A percentile compares a stretch with the other conserved stretches of the same genome.
Conservation (phyloP, 2,888 invertebrate species). For the Philonicus albiceps region DNA sequence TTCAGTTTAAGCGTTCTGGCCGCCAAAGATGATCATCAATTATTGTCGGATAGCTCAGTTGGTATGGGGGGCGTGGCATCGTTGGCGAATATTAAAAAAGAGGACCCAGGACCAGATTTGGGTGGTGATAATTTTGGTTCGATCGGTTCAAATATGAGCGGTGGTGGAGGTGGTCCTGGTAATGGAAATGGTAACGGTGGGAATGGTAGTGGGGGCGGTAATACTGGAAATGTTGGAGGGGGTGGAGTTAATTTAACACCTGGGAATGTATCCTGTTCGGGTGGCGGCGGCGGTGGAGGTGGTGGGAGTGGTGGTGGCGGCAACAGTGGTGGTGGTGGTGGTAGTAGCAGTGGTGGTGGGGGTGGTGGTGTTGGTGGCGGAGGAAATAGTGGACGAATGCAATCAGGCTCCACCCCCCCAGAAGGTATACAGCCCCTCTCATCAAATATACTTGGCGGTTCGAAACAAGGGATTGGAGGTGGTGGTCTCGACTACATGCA, state of each 20-base stretch:
- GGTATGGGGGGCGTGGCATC: slow-evolving; percentile 6
- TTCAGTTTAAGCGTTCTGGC: slow-evolving; percentile 26
- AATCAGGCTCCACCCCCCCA: neutral
- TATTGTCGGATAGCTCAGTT: slow-evolving; percentile 17
- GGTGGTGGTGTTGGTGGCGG: neutral
- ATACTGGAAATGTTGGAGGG: slow-evolving; percentile 43
- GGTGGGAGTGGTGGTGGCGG: too few relatives aligned
- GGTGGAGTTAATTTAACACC: slow-evolving; percentile 3
- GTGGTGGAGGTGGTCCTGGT: slow-evolving; percentile 42
- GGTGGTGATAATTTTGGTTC: slow-evolving; percentile 37
- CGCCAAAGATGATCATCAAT: slow-evolving; percentile 43
- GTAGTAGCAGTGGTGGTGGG: too few relatives aligned
- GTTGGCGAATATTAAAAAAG: slow-evolving; percentile 45
- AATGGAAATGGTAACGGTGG: neutral
- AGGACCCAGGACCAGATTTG: slow-evolving; percentile 45
- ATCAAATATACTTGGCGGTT: slow-evolving; percentile 9
- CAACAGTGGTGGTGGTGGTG: too few relatives aligned
- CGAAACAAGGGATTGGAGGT: slow-evolving; percentile 39
- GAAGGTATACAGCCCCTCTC: slow-evolving; percentile 14
- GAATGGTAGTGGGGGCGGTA: neutral
- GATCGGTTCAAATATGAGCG: slow-evolving; percentile 26
- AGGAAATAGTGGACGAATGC: neutral
- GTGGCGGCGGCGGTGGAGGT: neutral
- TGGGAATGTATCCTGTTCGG: neutral
- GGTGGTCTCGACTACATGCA: slow-evolving; percentile 74